These are phyloP conservation scores for Limnephilus marmoratus DNA, from an alignment of 2,888 invertebrate species.

Conservation along the genomic window DNA sequence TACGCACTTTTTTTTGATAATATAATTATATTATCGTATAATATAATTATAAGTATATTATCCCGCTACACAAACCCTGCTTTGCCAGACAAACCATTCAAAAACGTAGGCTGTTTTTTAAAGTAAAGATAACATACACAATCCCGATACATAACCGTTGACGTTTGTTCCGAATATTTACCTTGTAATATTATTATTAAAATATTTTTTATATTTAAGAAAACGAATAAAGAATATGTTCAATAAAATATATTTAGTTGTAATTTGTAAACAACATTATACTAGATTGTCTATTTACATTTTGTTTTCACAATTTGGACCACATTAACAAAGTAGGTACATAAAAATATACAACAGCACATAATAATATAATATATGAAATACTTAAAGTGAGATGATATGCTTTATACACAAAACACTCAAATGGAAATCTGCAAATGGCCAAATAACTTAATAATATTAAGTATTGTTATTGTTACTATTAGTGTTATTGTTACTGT, in stretches of 20 bases:
- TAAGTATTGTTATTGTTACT: constrained; percentile 10
- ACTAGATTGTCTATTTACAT: constrained; percentile 63
- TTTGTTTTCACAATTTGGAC: constrained; percentile 60
- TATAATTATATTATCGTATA: too few species aligned
- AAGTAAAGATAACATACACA: too few species aligned
- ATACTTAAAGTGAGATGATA: constrained; percentile 53
- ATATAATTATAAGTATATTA: too few species aligned
- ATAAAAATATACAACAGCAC: constrained; percentile 56
- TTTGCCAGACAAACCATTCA: too few species aligned
- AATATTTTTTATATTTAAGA: not conserved
- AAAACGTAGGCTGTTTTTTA: too few species aligned
- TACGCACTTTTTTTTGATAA: too few species aligned
- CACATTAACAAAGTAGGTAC: constrained; percentile 63
- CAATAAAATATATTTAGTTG: constrained; percentile 56
- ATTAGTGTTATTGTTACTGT: constrained; percentile 33
- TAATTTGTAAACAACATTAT: constrained; percentile 58
- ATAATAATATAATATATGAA: constrained; percentile 35
- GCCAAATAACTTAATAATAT: constrained; percentile 50
- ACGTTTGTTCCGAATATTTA: too few species aligned
- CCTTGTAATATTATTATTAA: not conserved
- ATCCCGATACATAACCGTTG: too few species aligned
- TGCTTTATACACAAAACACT: constrained; percentile 47
- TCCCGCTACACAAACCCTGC: too few species aligned
- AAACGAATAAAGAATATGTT: constrained; percentile 40
- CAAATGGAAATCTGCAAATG: constrained; percentile 56